Conservation (phyloP, 2,888 invertebrate genomes). For the Lottia gigantea region DNA sequence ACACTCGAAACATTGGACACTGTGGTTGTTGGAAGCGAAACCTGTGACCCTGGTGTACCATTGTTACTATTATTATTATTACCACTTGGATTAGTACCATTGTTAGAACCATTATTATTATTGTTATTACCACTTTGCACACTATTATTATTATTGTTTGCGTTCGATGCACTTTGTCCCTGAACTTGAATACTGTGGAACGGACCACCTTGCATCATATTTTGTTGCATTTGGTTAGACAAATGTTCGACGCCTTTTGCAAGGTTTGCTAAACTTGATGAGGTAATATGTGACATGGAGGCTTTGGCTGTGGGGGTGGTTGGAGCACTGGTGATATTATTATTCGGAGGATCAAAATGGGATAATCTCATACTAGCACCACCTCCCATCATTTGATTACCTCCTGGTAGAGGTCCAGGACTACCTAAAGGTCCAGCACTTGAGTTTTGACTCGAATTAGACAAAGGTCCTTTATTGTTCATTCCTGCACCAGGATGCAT, state of each 20-base stretch:
- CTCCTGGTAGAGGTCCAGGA: conserved; percentile 46
- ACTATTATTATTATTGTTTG: conserved; percentile 15
- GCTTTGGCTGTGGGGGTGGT: conserved; percentile 49
- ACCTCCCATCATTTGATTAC: conserved; percentile 40
- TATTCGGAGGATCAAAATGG: conserved; percentile 57
- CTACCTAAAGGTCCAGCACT: conserved; percentile 50
- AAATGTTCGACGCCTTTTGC: conserved; percentile 67
- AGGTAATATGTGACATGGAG: conserved; percentile 65
- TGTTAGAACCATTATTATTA: conserved; percentile 3
- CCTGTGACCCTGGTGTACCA: conserved; percentile 18
- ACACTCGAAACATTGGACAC: conserved; percentile 23
- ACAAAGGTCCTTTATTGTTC: conserved; percentile 55
- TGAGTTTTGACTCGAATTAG: conserved; percentile 60
- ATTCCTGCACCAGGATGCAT: conserved; percentile 51
- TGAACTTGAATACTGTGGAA: conserved; percentile 68
- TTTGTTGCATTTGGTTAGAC: conserved; percentile 67
- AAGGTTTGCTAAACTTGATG: conserved; percentile 66
- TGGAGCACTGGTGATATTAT: conserved; percentile 40
- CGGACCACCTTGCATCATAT: conserved; percentile 68
- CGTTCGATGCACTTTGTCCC: conserved; percentile 43
- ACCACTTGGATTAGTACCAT: conserved; percentile 20
- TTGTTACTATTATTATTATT: conserved; percentile 15
- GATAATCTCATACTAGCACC: conserved; percentile 59
- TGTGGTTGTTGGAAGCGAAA: conserved; percentile 22
- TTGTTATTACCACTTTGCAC: conserved; percentile 3